These are phyloP conservation scores for Mus pahari DNA, from an alignment of 2,113 vertebrate species.

Conservation along the genomic window DNA sequence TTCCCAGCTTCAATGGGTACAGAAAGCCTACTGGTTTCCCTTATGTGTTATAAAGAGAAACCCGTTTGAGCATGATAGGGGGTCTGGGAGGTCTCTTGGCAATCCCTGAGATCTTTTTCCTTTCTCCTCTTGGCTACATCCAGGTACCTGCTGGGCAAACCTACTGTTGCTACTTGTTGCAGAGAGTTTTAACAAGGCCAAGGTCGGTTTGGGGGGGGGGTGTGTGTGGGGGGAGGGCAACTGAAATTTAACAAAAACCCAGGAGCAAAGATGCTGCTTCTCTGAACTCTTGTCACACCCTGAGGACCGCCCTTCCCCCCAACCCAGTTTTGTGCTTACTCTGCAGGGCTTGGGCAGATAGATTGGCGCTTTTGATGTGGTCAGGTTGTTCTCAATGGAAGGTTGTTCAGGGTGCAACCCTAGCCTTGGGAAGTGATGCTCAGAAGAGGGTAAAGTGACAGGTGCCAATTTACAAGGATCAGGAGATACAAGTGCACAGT, in stretches of 20 bases:
- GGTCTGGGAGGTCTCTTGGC: constrained; percentile 42
- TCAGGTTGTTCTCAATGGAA: neutral
- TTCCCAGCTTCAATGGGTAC: neutral
- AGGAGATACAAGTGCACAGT: rapidly evolving
- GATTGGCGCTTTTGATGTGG: neutral
- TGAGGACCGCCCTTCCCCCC: neutral
- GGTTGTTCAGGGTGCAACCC: neutral
- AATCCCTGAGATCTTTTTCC: constrained; percentile 36
- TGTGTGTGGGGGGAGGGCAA: too few relatives aligned
- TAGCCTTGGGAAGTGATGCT: neutral
- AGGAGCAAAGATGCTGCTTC: neutral
- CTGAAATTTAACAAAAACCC: neutral
- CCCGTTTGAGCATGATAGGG: neutral
- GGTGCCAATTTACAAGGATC: neutral
- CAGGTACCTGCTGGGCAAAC: constrained; percentile 49
- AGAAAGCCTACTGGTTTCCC: constrained; percentile 34
- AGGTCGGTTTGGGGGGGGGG: too few relatives aligned
- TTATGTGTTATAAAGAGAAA: constrained; percentile 48
- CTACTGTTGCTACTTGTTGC: constrained; percentile 63
- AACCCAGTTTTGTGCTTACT: neutral
- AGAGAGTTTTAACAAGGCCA: constrained; percentile 48
- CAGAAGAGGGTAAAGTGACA: neutral
- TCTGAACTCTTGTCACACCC: neutral
- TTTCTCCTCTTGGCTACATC: constrained; percentile 1
- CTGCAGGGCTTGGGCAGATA: too few relatives aligned